Conservation (phyloP, 1,140 invertebrate genomes). For the Melanaphis sacchari region DNA sequence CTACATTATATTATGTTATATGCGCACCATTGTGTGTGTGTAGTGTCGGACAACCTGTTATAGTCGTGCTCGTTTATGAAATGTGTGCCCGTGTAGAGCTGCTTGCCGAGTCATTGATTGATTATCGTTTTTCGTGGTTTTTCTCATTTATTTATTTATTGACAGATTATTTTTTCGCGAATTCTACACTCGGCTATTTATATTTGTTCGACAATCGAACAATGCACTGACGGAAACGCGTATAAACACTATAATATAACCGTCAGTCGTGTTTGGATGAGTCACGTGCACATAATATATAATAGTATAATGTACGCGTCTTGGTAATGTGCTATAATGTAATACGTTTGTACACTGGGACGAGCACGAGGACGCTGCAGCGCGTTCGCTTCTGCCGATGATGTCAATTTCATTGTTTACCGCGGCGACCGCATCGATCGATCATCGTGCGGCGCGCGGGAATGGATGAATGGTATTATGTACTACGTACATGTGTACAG, state of each 20-base stretch:
- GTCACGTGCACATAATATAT: not conserved
- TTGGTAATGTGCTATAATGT: not conserved
- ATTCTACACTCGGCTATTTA: not conserved
- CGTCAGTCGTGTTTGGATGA: not conserved
- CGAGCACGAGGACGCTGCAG: not conserved
- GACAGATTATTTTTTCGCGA: slow-evolving; percentile 30
- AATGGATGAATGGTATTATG: not conserved
- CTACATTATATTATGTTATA: not conserved
- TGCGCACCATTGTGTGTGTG: not conserved
- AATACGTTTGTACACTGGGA: not conserved
- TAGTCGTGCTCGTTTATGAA: not conserved
- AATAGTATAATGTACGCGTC: not conserved
- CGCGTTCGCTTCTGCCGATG: not conserved
- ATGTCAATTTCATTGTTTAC: not conserved
- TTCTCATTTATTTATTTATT: not conserved
- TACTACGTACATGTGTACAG: not conserved
- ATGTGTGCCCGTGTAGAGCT: not conserved
- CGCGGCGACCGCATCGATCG: not conserved
- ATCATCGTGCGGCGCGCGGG: not conserved
- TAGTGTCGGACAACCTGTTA: not conserved
- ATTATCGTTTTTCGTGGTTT: not conserved
- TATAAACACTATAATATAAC: not conserved
- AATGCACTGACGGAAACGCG: not conserved
- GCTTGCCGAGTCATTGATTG: not conserved
- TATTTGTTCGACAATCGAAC: not conserved